A percentile compares a stretch with the other conserved stretches of the same genome.
Conservation (phyloP, 2,888 invertebrate genomes). For the Miltochrista miniata region DNA sequence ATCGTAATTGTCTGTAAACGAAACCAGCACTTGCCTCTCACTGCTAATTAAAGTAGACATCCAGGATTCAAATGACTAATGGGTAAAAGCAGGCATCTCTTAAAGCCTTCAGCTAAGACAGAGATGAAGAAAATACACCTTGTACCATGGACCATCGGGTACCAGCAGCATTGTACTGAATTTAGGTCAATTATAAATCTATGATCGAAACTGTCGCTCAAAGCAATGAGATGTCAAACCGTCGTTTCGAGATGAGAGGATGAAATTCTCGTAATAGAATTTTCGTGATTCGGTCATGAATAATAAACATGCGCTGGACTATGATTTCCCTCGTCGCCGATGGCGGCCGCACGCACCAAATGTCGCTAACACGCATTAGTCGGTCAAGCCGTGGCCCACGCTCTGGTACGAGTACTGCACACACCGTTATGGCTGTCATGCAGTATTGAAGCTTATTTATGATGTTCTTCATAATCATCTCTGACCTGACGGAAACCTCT, state of each 20-base stretch:
- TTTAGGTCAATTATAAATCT: conserved; percentile 9
- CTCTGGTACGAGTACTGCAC: conserved; percentile 24
- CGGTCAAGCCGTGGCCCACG: conserved; percentile 22
- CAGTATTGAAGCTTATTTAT: conserved; percentile 15
- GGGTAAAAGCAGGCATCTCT: too few species aligned
- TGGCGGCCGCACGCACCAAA: conserved; percentile 38
- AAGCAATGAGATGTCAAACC: conserved; percentile 41
- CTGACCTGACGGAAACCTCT: not conserved
- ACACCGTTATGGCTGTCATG: conserved; percentile 28
- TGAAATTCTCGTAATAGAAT: conserved; percentile 47
- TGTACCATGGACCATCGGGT: not conserved
- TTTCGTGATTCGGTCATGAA: conserved; percentile 53
- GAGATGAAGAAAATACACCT: too few species aligned
- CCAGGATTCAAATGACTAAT: too few species aligned
- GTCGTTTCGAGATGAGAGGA: conserved; percentile 14
- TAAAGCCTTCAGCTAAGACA: too few species aligned
- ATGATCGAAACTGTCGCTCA: conserved; percentile 32
- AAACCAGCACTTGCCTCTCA: too few species aligned
- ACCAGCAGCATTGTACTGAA: not conserved
- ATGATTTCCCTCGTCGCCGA: conserved; percentile 66
- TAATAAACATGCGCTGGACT: conserved; percentile 55
- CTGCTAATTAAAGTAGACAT: too few species aligned
- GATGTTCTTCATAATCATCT: conserved; percentile 10
- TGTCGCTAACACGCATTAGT: conserved; percentile 35
- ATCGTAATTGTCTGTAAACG: too few species aligned